Conservation (phyloP, 2,888 invertebrate species). For the Margaritifera margaritifera region DNA sequence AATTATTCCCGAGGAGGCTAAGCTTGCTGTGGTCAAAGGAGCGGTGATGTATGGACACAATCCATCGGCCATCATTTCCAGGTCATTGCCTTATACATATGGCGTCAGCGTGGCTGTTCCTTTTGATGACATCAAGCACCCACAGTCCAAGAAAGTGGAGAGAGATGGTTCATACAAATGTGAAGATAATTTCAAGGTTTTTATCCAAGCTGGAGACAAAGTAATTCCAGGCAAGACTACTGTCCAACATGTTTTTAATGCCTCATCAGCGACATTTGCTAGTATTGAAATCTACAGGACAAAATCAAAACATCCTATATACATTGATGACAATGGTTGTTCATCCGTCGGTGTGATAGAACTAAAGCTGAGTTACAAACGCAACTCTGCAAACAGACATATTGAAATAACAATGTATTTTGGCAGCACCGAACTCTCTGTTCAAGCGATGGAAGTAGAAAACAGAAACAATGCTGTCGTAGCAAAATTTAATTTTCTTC, state of each 20-base stretch:
- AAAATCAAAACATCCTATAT: constrained; percentile 10
- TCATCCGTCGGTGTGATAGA: constrained; percentile 21
- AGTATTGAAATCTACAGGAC: constrained; percentile 29
- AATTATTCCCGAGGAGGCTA: constrained; percentile 22
- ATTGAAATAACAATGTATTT: no score
- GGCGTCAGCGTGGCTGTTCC: constrained; percentile 19
- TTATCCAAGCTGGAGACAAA: constrained; percentile 19
- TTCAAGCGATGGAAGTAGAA: no score
- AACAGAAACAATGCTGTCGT: no score
- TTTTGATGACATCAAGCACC: constrained; percentile 17
- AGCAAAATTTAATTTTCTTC: no score
- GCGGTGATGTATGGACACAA: constrained; percentile 38
- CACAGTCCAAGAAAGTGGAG: constrained; percentile 3
- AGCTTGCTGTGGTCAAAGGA: constrained; percentile 27
- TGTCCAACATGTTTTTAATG: constrained; percentile 16
- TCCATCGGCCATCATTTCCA: constrained; percentile 22
- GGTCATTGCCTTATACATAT: constrained; percentile 34
- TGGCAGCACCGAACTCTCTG: no score
- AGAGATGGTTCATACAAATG: constrained; percentile 19
- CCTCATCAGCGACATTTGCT: constrained; percentile 2
- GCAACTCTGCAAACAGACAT: no score
- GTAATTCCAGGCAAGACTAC: constrained; percentile 18
- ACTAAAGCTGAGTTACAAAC: no score
- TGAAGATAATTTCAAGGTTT: constrained; percentile 25
- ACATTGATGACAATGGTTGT: constrained; percentile 16